phyloP scores from a whole-genome alignment of 37 sponge, comb jelly and placozoan genomes.

The Eunapius fragilis region DNA sequence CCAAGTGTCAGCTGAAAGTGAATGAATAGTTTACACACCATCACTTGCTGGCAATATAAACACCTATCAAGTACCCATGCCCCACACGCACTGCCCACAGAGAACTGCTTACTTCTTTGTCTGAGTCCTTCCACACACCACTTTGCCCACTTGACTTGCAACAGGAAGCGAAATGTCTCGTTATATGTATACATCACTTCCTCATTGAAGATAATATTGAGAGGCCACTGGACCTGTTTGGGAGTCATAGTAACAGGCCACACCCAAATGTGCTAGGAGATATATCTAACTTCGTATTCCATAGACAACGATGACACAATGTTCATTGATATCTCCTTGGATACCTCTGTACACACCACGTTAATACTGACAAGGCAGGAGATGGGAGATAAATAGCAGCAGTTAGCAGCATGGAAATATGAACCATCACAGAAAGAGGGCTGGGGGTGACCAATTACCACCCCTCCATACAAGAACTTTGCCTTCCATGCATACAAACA shows the following conservation, averaged over 20 bases:
- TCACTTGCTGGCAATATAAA: no score
- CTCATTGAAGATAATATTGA: slow-evolving; percentile 31
- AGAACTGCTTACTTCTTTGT: slow-evolving; percentile 33
- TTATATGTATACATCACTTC: slow-evolving; percentile 50
- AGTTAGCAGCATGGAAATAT: no score
- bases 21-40: not conserved
- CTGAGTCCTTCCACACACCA: slow-evolving; percentile 50
- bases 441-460: no score
- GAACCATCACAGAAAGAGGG: no score
- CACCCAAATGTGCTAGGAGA: not conserved
- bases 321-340: not conserved
- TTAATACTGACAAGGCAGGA: not conserved
- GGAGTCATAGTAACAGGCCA: not conserved
- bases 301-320: not conserved
- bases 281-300: not conserved
- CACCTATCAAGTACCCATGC: no score
- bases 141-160: slow-evolving; percentile 73
- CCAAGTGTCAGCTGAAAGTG: not conserved
- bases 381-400: no score
- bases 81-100: no score
- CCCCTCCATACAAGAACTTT: no score
- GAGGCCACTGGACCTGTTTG: slow-evolving; percentile 65
- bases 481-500: no score
- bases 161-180: slow-evolving; percentile 31
- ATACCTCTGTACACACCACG: not conserved